phyloP scores from a whole-genome alignment of 2,888 invertebrate genomes.

The Chalcis sispes region DNA sequence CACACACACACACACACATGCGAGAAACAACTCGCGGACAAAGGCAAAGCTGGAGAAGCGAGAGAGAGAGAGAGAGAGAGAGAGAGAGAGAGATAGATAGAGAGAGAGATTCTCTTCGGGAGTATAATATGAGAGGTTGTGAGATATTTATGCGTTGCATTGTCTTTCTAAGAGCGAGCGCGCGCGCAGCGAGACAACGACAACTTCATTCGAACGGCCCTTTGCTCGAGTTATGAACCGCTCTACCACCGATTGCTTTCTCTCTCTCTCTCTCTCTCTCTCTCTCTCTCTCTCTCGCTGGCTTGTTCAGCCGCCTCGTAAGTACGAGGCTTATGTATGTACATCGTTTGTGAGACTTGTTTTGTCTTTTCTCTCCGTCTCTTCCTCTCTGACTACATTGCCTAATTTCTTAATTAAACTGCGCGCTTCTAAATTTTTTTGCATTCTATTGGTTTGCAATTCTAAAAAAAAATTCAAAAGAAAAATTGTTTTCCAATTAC shows the following conservation, averaged over 20 bases:
- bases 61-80: neutral
- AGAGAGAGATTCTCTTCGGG: conserved; percentile 45
- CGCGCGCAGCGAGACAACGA: conserved; percentile 67
- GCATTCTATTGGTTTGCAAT: neutral
- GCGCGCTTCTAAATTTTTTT: neutral
- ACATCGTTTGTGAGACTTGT: conserved; percentile 7
- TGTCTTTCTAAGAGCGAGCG: conserved; percentile 67
- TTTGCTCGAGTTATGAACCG: conserved; percentile 71
- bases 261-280: conserved; percentile 19
- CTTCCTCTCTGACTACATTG: neutral
- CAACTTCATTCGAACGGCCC: conserved; percentile 73
- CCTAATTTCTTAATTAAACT: conserved; percentile 46
- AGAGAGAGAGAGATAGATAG: conserved; percentile 42
- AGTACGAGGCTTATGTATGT: neutral
- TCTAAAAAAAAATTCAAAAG: too few species aligned
- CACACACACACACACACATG: neutral
- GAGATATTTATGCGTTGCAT: conserved; percentile 75
- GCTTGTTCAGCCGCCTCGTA: conserved; percentile 10
- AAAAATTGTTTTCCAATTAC: too few species aligned
- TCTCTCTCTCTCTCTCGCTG: conserved; percentile 21
- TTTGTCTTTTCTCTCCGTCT: too few species aligned
- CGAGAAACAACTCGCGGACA: conserved; percentile 23
- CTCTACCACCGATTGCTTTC: conserved; percentile 44
- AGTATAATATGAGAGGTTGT: conserved; percentile 70
- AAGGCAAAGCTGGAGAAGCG: conserved; percentile 16